Conservation (phyloP, 2,113 vertebrate species). For the Regulus satrapa region DNA sequence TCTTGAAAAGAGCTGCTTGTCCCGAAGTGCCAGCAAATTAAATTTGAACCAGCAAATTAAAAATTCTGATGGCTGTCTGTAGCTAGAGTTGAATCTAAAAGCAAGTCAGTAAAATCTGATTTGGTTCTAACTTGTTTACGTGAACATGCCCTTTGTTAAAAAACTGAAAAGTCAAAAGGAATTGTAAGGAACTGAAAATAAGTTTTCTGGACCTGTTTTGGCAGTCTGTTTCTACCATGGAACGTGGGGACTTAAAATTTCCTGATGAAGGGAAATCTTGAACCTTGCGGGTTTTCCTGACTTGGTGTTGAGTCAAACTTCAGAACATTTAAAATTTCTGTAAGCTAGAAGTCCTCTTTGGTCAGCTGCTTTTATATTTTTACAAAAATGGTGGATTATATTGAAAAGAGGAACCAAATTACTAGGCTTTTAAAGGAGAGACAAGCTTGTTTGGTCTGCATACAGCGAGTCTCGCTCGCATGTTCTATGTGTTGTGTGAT, state of each 20-base stretch:
- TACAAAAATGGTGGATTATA: neutral
- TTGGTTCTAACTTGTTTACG: neutral
- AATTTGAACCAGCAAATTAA: neutral
- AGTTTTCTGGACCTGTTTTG: neutral
- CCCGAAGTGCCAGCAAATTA: neutral
- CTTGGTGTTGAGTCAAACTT: neutral
- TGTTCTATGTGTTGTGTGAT: neutral
- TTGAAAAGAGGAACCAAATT: neutral
- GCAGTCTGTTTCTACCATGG: neutral
- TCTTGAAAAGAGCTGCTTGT: neutral
- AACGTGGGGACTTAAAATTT: neutral
- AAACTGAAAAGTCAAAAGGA: neutral
- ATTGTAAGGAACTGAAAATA: neutral
- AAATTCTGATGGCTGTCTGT: neutral
- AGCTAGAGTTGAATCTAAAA: neutral
- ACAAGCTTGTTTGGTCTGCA: neutral
- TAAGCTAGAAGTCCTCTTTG: neutral
- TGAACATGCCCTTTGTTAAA: neutral
- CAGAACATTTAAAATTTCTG: neutral
- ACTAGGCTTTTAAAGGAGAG: neutral
- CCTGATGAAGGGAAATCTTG: neutral
- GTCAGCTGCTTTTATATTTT: neutral
- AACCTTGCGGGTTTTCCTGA: neutral
- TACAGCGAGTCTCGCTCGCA: accelerated
- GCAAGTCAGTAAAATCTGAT: neutral